A percentile compares a stretch with the other conserved stretches of the same genome.
Evolutionary conservation across 2,113 vertebrate genomes (phyloP).

Genomic region (Aramus guarauna): DNA sequence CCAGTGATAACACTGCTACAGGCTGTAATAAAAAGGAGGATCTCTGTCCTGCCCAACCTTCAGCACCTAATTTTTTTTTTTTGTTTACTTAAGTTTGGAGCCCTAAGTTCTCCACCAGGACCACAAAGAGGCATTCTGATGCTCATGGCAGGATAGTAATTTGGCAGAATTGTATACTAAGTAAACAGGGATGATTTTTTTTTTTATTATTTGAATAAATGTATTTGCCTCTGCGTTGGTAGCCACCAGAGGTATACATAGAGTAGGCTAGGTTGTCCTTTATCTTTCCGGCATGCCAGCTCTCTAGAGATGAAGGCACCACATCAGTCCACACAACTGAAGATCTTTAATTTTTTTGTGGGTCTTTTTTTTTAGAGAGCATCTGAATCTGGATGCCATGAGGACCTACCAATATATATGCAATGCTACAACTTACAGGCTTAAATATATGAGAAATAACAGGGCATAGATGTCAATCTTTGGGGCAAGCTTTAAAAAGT

Average conservation of each 20-base stretch:
- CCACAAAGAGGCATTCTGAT: not conserved
- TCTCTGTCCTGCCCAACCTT: not conserved
- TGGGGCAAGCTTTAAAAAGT: not conserved
- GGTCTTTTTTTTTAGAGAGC: not conserved
- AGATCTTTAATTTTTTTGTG: not conserved
- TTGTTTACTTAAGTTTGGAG: not conserved
- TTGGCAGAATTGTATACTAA: not conserved
- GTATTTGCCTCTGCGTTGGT: not conserved
- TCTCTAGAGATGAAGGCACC: not conserved
- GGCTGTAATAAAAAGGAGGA: not conserved
- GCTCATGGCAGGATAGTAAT: not conserved
- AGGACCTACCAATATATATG: not conserved
- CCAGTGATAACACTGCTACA: not conserved
- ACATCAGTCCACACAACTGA: accelerated
- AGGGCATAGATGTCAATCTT: not conserved
- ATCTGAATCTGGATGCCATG: not conserved
- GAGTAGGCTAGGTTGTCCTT: not conserved
- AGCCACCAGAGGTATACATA: not conserved
- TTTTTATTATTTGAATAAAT: not conserved
- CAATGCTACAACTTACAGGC: not conserved
- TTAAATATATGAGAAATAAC: not conserved
- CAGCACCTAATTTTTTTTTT: not conserved
- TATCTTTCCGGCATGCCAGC: not conserved
- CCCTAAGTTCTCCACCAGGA: not conserved
- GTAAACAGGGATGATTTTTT: not conserved